Evolutionary conservation across 2,797 vertebrate species (phyloP).

Genomic region (Oryzias sinensis): DNA sequence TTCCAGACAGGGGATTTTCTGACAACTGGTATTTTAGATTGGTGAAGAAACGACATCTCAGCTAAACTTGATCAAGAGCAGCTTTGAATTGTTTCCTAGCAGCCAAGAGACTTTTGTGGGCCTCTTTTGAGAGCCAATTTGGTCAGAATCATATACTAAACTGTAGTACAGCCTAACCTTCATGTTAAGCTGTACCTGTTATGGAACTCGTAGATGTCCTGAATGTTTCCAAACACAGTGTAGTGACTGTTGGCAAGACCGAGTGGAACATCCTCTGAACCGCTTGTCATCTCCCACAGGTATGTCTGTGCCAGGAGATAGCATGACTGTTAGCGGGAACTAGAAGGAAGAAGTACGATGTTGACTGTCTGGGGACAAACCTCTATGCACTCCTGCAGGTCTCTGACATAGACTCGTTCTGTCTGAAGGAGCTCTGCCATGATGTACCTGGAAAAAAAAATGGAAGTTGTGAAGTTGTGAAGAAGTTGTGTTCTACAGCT

Average conservation of each 20-base stretch:
- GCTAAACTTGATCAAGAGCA: too few species aligned
- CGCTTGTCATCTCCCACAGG: constrained; percentile 98
- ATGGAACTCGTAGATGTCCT: constrained; percentile 98
- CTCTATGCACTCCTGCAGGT: constrained; percentile 97
- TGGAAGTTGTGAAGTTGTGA: too few species aligned
- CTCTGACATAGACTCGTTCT: constrained; percentile 93
- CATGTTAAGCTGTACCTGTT: constrained; percentile 63
- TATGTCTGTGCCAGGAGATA: constrained; percentile 81
- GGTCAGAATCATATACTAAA: too few species aligned
- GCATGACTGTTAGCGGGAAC: not conserved
- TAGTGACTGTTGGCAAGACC: constrained; percentile 94
- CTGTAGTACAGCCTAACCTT: not conserved
- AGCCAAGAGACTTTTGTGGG: too few species aligned
- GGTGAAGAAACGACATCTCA: too few species aligned
- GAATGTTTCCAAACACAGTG: constrained; percentile 96
- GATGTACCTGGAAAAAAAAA: constrained; percentile 74
- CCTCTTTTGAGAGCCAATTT: too few species aligned
- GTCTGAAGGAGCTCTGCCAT: constrained; percentile 98
- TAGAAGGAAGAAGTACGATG: not conserved
- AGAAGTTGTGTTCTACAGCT: not conserved
- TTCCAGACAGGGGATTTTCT: too few species aligned
- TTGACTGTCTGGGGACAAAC: constrained; percentile 59
- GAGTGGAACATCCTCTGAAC: constrained; percentile 90
- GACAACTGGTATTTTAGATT: too few species aligned
- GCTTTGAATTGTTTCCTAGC: too few species aligned